Conservation (phyloP, 2,113 vertebrate species). For the Bujurquina vittata region DNA sequence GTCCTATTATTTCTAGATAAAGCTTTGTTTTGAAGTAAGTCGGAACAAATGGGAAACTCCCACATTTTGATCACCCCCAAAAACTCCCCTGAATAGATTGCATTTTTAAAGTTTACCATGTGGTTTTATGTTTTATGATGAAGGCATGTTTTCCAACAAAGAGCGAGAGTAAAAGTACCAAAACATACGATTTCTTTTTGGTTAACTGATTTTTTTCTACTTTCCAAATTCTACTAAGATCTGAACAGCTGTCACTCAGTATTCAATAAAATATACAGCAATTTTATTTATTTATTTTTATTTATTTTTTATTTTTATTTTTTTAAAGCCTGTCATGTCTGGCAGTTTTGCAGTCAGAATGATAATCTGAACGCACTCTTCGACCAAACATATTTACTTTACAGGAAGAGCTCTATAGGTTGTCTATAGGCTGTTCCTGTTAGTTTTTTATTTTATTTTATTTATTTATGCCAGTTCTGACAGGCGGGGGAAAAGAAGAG, state of each 20-base stretch:
- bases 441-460: too few relatives aligned
- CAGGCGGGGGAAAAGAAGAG: too few relatives aligned
- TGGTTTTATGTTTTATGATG: neutral
- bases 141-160: neutral
- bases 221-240: neutral
- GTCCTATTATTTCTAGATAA: neutral
- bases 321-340: too few relatives aligned
- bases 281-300: too few relatives aligned
- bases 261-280: too few relatives aligned
- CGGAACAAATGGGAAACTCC: constrained; percentile 5
- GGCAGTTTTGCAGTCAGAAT: too few relatives aligned
- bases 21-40: neutral
- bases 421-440: too few relatives aligned
- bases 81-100: neutral
- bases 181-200: neutral
- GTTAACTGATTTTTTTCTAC: neutral
- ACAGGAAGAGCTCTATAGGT: too few relatives aligned
- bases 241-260: neutral
- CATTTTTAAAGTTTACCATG: neutral
- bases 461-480: too few relatives aligned
- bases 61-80: neutral
- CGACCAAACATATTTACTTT: too few relatives aligned
- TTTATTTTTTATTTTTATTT: too few relatives aligned
- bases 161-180: neutral
- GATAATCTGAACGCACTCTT: too few relatives aligned